Base-by-base conservation (phyloP, 2,888 invertebrate genomes). In the Ochropleura plecta region DNA sequence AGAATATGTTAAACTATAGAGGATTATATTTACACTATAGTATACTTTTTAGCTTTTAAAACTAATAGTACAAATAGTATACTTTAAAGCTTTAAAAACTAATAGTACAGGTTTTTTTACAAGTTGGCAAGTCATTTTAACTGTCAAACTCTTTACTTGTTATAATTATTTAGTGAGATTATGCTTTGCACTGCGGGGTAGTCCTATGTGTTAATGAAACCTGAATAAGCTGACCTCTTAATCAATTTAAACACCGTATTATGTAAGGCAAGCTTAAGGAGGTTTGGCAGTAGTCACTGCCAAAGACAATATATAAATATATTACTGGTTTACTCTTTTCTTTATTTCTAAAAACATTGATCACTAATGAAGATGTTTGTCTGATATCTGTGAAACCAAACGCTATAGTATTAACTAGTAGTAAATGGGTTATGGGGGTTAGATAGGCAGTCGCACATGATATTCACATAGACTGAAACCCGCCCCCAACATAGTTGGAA, bases 41-140 rank as follows among this genome's bases (percentile, higher is more conserved):
- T 48, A 40, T 71, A 65, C n/a, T 82, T 20, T 69, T 62, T 78
- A 62, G 46, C 10, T 65, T 46, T 71, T 51, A 40, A 30, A n/a
- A n/a, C n/a, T n/a, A n/a, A n/a, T n/a, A n/a, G n/a, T n/a, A n/a
- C n/a, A n/a, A n/a, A n/a, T 20, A 62, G 53, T 48, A 40, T 71
- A 65, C n/a, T 82, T 20, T 69, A 57, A 71, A 62, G 46, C 10
- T 65, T 46, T 71, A 46, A 40, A 30, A 63, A 73, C 53, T 44
- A 62, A 55, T 66, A 66, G 55, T 51, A 51, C 66, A 62, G 55
- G 65, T 55, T 66, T 49, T 55, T 71, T 60, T 44, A 42, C 2
- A n/a, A 16, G 10, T 51, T 48, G 16, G 20, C 46, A 30, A 30
- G 5, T 30, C 7, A 4, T 79, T 73, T 73, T 46, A 12, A 44